These are phyloP conservation scores for Crocallis elinguaria DNA, from an alignment of 2,888 invertebrate species.

Conservation along the genomic window DNA sequence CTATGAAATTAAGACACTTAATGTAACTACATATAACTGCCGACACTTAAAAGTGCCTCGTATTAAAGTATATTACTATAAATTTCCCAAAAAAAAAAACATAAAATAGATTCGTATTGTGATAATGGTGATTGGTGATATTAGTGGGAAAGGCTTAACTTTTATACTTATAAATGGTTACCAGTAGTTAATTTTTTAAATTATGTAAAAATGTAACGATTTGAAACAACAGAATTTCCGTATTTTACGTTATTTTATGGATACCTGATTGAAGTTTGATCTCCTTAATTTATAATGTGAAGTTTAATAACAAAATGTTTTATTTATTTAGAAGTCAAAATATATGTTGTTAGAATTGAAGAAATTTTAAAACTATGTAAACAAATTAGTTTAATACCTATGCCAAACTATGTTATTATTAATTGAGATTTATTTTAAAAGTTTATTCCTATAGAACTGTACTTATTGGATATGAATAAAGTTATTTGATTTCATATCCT, in stretches of 20 bases:
- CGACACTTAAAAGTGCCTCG: constrained; percentile 3
- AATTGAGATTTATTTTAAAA: constrained; percentile 68
- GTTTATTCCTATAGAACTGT: constrained; percentile 56
- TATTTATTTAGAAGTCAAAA: constrained; percentile 62
- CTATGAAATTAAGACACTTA: background rate
- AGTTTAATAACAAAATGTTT: constrained; percentile 53
- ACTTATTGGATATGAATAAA: constrained; percentile 55
- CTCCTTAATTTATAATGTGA: constrained; percentile 71
- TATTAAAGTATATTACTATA: constrained; percentile 1
- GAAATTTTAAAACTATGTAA: constrained; percentile 52
- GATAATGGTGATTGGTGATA: constrained; percentile 70
- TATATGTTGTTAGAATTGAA: constrained; percentile 57
- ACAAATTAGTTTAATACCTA: constrained; percentile 47
- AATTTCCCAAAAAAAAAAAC: constrained; percentile 28
- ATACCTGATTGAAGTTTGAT: constrained; percentile 83
- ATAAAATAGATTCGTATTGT: constrained; percentile 44
- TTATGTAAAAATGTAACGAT: constrained; percentile 32
- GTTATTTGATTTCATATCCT: constrained; percentile 30
- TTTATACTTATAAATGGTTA: constrained; percentile 43
- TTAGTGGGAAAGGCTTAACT: constrained; percentile 57
- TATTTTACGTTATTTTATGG: constrained; percentile 41
- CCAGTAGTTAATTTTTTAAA: constrained; percentile 42
- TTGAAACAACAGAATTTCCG: constrained; percentile 20
- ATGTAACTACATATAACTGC: constrained; percentile 4
- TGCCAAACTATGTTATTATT: constrained; percentile 78